Conservation (phyloP, 1,140 invertebrate genomes). For the Drosophila elegans region DNA sequence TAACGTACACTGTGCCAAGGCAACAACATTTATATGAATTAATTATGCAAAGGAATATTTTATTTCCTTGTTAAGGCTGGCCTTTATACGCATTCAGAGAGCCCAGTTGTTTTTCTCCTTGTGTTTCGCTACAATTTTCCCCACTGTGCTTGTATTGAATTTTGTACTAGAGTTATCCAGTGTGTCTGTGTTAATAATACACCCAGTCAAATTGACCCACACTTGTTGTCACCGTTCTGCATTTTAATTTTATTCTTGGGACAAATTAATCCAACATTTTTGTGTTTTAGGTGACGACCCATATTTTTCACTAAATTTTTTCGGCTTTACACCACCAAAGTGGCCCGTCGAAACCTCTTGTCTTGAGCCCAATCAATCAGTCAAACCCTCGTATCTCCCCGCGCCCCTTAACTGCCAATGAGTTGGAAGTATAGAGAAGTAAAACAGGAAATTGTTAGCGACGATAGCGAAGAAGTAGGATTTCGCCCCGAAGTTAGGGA, state of each 20-base stretch:
- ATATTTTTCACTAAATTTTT: background rate
- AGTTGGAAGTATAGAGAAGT: conserved; percentile 9
- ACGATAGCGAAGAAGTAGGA: conserved; percentile 14
- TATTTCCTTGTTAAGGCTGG: background rate
- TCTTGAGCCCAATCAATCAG: background rate
- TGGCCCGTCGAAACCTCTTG: background rate
- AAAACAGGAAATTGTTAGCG: conserved; percentile 7
- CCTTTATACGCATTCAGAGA: background rate
- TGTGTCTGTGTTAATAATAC: conserved; percentile 12
- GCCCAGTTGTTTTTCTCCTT: background rate
- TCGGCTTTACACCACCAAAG: background rate
- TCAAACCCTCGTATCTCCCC: background rate
- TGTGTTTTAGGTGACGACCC: conserved; percentile 4
- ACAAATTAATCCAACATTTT: conserved; percentile 9
- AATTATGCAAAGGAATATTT: background rate
- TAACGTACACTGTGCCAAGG: no score
- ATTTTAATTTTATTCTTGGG: conserved; percentile 6
- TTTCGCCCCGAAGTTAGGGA: background rate
- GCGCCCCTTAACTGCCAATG: conserved; percentile 2
- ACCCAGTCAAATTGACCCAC: conserved; percentile 14
- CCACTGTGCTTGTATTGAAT: conserved; percentile 15
- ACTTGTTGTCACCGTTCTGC: conserved; percentile 1
- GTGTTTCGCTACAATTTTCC: background rate
- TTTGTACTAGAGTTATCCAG: conserved; percentile 15
- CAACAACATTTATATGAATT: no score